Base-by-base conservation (phyloP, 2,888 invertebrate genomes). In the Pristionchus arcanus region DNA sequence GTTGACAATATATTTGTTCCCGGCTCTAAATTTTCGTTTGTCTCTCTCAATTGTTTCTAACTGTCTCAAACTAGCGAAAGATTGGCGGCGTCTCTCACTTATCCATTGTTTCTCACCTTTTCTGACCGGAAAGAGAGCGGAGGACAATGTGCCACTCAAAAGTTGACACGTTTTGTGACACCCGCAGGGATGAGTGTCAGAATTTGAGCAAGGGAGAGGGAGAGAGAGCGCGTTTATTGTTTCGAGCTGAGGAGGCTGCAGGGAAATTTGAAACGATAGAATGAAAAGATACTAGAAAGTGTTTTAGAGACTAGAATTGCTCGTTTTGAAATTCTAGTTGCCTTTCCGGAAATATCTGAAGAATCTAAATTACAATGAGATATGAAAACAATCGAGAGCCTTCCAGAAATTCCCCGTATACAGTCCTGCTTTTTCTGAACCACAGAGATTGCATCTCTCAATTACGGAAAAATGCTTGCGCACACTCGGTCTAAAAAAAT, bases 161-260 rank as follows among this genome's bases (percentile, higher is more conserved):
- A 74, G 81, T 49, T 81, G 81, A 53, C 81, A 81, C 13, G 49
- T 81, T 81, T 25, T 81, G 81, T 81, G 81, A 53, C 81, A 81
- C 37, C 25, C 63, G 63, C 63, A 25, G 42, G 4, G 42, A 68
- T 21, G 42, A 9, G 81, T 53, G 81, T 81, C 81, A 81, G 49
- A 53, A 49, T 81, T 49, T 11, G 49, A 28, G 49, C 9, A 16
- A 81, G n/a, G 42, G 34, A 25, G 19, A 28, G 68, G n/a, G 74
- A 49, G 42, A 9, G 42, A 31, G 31, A 31, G 68, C 68, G 74
- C 74, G 37, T 37, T 74, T 37, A 74, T 74, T 74, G 74, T 74
- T 74, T 74, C 74, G 74, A 15, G 71, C 71, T 3, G 68, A 2
- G 71, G 34, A 71, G 25, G 21, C 13, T 77, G 77, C 37, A 77